Base-by-base conservation (phyloP, 1,140 invertebrate species). In the Aphelenchoides besseyi region DNA sequence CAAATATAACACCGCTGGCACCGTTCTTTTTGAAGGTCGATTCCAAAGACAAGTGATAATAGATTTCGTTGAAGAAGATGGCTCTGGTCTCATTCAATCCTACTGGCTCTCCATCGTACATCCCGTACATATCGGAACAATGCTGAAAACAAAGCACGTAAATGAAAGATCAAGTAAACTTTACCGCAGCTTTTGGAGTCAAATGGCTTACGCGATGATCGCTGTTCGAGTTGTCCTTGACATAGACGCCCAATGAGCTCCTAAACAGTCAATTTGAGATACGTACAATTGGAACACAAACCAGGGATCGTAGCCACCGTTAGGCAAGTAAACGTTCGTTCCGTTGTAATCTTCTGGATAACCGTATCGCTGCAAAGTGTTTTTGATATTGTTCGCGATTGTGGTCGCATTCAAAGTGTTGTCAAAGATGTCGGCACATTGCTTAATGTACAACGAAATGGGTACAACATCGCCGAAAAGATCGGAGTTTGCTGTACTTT, bases 281-380 rank as follows among this genome's bases (percentile, higher is more conserved):
- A 48, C 23, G 12, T n/a, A 29, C 48, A 29, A 18, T 29, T 37
- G 23, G 23, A 74, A 63, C n/a, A 33, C 71, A 30, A 33, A 68
- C 80, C 80, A 82, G 8, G 80, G 80, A 68, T 82, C 80, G 32
- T 79, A 75, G 5, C 30, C 37, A 3, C 80, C 80, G 62, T 82
- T 82, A 16, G 81, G 78, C 12, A 82, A 48, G 9, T 81, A 69
- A 12, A 82, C 76, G 61, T 82, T 82, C 16, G 81, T 80, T 9
- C 72, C 63, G 8, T 66, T 66, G 32, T 33, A 76, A 32, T 54
- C 70, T 32, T 35, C 36, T 18, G 74, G 64, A 12, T 67, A 8
- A 8, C 71, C 71, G 59, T 48, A 78, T 3, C 16, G 9, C n/a
- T 74, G 18, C 12, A 28, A 23, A 9, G 68, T 54, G 28, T 68